Percentiles rank a stretch among this genome's conserved stretches.
These are phyloP conservation scores for Cranoglanis bouderius DNA, from an alignment of 2,113 vertebrate species.

Conservation along the genomic window DNA sequence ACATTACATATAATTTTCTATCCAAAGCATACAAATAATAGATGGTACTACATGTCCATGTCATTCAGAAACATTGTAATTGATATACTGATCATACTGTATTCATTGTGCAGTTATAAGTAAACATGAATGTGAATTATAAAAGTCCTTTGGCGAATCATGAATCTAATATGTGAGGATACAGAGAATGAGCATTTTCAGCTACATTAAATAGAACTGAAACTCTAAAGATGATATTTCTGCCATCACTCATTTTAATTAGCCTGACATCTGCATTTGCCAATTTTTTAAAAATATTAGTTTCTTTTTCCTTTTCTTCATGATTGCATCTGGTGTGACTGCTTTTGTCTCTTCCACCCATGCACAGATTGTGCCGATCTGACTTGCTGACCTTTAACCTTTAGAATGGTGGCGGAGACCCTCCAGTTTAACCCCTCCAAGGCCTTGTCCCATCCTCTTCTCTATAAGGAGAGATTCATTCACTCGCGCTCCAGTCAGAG, in stretches of 20 bases:
- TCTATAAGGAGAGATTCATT: conserved; percentile 48
- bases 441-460: conserved; percentile 23
- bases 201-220: no score
- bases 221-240: not conserved
- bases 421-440: conserved; percentile 38
- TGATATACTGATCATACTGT: not conserved
- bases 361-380: conserved; percentile 58
- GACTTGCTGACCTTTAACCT: conserved; percentile 62
- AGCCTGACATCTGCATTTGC: conserved; percentile 28
- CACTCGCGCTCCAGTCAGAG: conserved; percentile 14
- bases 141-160: not conserved
- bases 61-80: not conserved
- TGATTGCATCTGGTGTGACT: conserved; percentile 34
- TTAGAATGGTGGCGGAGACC: conserved; percentile 44
- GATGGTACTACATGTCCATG: not conserved
- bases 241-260: not conserved
- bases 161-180: not conserved
- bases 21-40: no score
- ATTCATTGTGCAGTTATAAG: not conserved
- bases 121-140: not conserved
- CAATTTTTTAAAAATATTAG: not conserved
- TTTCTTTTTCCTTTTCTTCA: not conserved
- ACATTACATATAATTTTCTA: not conserved
- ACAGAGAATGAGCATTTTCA: not conserved
- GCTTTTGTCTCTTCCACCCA: conserved; percentile 40